Conservation (phyloP, 2,888 invertebrate genomes). For the Auanema freiburgensis region DNA sequence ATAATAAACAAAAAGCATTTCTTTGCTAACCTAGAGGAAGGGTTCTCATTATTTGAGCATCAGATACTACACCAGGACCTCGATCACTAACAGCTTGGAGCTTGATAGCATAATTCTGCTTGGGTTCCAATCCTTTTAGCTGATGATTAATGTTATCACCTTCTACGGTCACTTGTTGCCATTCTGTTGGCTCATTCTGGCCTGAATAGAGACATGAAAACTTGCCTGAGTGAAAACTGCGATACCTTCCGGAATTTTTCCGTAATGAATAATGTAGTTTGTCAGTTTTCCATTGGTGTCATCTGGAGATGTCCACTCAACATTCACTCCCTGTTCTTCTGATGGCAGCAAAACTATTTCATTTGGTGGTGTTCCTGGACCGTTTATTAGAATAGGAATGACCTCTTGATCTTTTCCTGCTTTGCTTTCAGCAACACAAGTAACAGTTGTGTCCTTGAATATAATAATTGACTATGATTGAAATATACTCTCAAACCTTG, state of each 20-base stretch:
- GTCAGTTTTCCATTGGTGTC: conserved; percentile 60
- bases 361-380: conserved; percentile 62
- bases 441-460: conserved; percentile 52
- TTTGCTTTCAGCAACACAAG: conserved; percentile 59
- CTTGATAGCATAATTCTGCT: conserved; percentile 55
- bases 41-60: conserved; percentile 51
- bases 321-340: conserved; percentile 56
- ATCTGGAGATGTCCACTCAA: conserved; percentile 63
- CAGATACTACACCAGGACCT: conserved; percentile 60
- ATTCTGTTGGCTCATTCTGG: conserved; percentile 48
- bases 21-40: conserved; percentile 42
- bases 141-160: conserved; percentile 49
- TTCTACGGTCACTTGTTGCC: conserved; percentile 51
- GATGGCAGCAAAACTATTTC: conserved; percentile 58
- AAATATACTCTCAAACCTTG: conserved; percentile 12
- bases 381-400: conserved; percentile 46
- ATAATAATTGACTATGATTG: not conserved
- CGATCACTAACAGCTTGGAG: conserved; percentile 62
- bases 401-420: conserved; percentile 56
- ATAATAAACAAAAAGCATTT: not conserved
- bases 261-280: conserved; percentile 58
- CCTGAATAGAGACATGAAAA: conserved; percentile 25
- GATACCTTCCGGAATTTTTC: conserved; percentile 53
- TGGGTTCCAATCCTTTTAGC: conserved; percentile 53
- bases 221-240: not conserved